Evolutionary conservation across 2,888 invertebrate species (phyloP), one percentile per base, ranked within the genome.

Genomic region (Clostera curtula): DNA sequence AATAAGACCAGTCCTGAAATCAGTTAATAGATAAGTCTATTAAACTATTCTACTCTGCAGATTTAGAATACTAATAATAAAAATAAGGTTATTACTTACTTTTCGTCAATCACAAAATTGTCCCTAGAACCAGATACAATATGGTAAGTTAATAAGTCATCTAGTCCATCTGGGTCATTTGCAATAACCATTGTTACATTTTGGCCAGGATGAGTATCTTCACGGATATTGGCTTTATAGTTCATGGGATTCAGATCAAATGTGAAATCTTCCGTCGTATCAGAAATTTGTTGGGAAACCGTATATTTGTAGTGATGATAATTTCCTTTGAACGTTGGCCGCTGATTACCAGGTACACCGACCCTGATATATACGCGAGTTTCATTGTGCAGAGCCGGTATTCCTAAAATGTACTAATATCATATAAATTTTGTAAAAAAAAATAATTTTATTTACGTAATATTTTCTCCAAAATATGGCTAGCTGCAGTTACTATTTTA

Each of bases 271-370:
- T 77, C 70, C 19, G 62, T 68, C 4, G 63, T 61, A 19, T 77
- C 69, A 10, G 65, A 55, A 18, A 49, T 65, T 15, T 61, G 52
- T 37, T 75, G 68, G 4, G 66, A 65, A 5, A 70, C 48, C 1
- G 71, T 70, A 14, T 82, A 79, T 11, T 85, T 83, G 31, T 85
- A 80, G 36, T 85, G 86, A 26, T 89, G 89, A 43, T 88, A 90
- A 48, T 90, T 90, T 1, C 91, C 91, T 44, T 89, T 88, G 49
- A 91, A 92, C n/a, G 90, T 88, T 0, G 92, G 93, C n/a, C 91
- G 79, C 48, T 92, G 91, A 50, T 93, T 92, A 1, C 92, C 92
- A 1, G 92, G 90, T 3, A 92, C 91, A 0, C 93, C 93, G 0
- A 93, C 92, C n/a, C 91, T 84, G 8, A 93, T 85, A 5, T 86